Percentiles rank a stretch among this genome's conserved stretches.
Conservation (phyloP, 2,888 invertebrate species). For the Ophion obscuratus region DNA sequence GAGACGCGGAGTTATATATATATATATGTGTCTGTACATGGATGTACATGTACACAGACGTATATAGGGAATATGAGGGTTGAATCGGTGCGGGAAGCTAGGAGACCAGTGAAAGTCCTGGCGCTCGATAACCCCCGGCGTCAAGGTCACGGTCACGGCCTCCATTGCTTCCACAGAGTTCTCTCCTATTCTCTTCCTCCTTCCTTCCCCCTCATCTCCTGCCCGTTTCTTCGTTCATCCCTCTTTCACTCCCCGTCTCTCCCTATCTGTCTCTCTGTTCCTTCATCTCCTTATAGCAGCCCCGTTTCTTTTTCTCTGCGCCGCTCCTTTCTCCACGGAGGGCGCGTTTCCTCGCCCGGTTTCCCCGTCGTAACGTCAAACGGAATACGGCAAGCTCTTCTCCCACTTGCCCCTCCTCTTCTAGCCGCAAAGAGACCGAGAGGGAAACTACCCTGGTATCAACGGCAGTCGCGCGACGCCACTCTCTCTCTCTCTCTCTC, state of each 20-base stretch:
- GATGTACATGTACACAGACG: neutral
- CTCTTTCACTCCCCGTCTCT: slow-evolving; percentile 66
- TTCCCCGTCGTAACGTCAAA: slow-evolving; percentile 38
- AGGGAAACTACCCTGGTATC: slow-evolving; percentile 41
- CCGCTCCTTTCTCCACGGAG: neutral
- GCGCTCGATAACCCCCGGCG: slow-evolving; percentile 81
- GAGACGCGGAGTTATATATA: slow-evolving; percentile 33
- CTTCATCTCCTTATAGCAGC: slow-evolving; percentile 42
- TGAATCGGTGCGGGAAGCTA: slow-evolving; percentile 68
- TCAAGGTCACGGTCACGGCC: slow-evolving; percentile 82
- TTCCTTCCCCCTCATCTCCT: slow-evolving; percentile 31
- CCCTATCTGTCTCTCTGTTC: slow-evolving; percentile 15
- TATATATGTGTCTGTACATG: neutral
- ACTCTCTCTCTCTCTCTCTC: slow-evolving; percentile 29
- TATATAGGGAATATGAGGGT: slow-evolving; percentile 68
- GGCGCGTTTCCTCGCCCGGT: slow-evolving; percentile 40
- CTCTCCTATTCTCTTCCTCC: slow-evolving; percentile 45
- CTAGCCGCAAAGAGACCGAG: neutral
- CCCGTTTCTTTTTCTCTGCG: slow-evolving; percentile 42
- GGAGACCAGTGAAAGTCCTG: slow-evolving; percentile 80
- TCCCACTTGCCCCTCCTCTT: neutral
- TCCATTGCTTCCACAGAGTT: slow-evolving; percentile 64
- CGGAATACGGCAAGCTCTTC: slow-evolving; percentile 9
- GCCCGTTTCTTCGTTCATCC: slow-evolving; percentile 66
- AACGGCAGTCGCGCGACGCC: slow-evolving; percentile 13